Base-by-base conservation (phyloP, 2,113 vertebrate genomes). In the Ophthalmolycus amberensis region DNA sequence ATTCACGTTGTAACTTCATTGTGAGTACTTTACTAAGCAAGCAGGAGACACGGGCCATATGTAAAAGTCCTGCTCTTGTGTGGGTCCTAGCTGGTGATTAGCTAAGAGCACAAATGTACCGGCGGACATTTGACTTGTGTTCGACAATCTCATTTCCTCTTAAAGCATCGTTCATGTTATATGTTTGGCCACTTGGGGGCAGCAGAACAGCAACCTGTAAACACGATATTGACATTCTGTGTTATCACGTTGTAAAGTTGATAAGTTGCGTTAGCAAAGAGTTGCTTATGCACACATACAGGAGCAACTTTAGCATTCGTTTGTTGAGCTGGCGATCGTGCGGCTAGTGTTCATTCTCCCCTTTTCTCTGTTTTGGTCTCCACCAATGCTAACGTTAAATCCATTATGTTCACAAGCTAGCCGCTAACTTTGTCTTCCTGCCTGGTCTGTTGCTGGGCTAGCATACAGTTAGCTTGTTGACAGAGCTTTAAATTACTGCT, bases 1-100 rank as follows among this genome's bases (percentile, higher is more conserved):
- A 34, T 73, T 38, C n/a, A 22, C 48, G 80, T 64, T 52, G 34
- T 67, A 66, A 16, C 34, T 59, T 80, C 15, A 56, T 79, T 75
- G 40, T 6, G 1, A 56, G 22, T 22, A 38, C 7, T 15, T 6
- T 7, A 64, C 14, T 32, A n/a, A 4, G 20, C 10, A n/a, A 22
- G 16, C 22, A 34, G 40, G 29, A 50, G 29, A 63, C 29, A 32
- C 8, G 34, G 16, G 27, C 9, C 27, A 15, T 2, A 52, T 32
- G 66, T 50, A 2, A n/a, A n/a, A 34, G 64, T 66, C 40, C 14
- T n/a, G 15, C 14, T 40, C 22, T 40, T 40, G 34, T 62, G 18
- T 44, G 1, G 3, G 50, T 58, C n/a, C 16, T 18, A 52, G 15
- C 10, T 25, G 22, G 54, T 40, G 34, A 12, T 40, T 20, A 72